Percentiles rank a stretch among this genome's conserved stretches.
phyloP scores from a whole-genome alignment of 2,797 vertebrate genomes.

The Mionectes olivaceus region DNA sequence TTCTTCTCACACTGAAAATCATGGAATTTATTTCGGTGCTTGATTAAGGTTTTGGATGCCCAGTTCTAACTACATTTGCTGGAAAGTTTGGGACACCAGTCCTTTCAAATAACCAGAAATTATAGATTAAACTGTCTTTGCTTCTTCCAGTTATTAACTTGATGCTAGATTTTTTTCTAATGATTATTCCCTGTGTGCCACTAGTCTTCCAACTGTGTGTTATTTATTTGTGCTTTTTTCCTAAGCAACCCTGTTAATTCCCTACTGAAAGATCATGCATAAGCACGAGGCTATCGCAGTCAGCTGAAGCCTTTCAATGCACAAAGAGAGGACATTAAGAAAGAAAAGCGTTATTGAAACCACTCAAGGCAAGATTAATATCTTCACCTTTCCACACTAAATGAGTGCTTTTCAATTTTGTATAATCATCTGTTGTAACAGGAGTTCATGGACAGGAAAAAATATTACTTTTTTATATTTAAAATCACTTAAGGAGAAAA shows the following conservation, averaged over 20 bases:
- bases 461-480: background rate
- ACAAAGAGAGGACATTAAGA: conserved; percentile 1
- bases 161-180: background rate
- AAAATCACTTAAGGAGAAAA: background rate
- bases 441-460: background rate
- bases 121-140: background rate
- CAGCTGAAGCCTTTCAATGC: background rate
- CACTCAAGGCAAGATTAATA: conserved; percentile 27
- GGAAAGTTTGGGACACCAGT: background rate
- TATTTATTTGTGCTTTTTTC: conserved; percentile 36
- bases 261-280: background rate
- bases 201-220: conserved; percentile 7
- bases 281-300: background rate
- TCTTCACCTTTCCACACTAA: conserved; percentile 10
- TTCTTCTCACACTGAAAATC: background rate
- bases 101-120: background rate
- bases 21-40: background rate
- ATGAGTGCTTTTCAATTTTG: background rate
- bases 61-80: background rate
- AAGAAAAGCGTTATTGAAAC: conserved; percentile 34
- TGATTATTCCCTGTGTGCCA: background rate
- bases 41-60: background rate
- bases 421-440: background rate
- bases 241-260: conserved; percentile 21
- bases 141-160: background rate